Percentiles rank a stretch among this genome's conserved stretches.
phyloP scores from a whole-genome alignment of 2,888 invertebrate species.

The Drosophila neonasuta region DNA sequence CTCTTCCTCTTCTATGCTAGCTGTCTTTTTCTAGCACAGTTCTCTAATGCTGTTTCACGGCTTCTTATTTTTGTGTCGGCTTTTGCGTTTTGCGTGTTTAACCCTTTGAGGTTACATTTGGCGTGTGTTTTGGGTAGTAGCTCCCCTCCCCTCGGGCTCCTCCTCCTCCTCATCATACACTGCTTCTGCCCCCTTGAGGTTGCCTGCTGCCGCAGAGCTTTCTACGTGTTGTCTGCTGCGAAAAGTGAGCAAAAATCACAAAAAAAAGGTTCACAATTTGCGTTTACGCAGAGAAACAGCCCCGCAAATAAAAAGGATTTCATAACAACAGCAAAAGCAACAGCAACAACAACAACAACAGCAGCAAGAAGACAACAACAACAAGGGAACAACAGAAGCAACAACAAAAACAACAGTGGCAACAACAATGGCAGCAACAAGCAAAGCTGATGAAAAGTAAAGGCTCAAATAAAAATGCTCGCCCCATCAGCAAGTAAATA shows the following conservation, averaged over 20 bases:
- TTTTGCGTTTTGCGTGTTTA: constrained; percentile 79
- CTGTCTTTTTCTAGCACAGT: neutral
- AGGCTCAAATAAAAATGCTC: constrained; percentile 69
- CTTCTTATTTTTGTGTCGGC: constrained; percentile 64
- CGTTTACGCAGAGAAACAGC: constrained; percentile 72
- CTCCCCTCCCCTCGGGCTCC: neutral
- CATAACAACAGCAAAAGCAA: constrained; percentile 44
- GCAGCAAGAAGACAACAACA: constrained; percentile 30
- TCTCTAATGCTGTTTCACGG: constrained; percentile 16
- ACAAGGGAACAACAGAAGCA: constrained; percentile 8
- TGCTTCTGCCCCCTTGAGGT: constrained; percentile 5
- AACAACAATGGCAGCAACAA: constrained; percentile 23
- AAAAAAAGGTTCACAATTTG: constrained; percentile 69
- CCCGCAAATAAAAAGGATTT: constrained; percentile 74
- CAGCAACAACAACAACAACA: constrained; percentile 19
- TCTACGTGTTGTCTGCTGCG: constrained; percentile 53
- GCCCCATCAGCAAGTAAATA: constrained; percentile 50
- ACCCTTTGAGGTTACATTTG: constrained; percentile 79
- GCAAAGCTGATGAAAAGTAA: constrained; percentile 70
- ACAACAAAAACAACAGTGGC: constrained; percentile 14
- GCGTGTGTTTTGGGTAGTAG: constrained; percentile 65
- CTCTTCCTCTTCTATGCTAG: neutral
- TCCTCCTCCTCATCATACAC: neutral
- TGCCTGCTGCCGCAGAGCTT: constrained; percentile 21
- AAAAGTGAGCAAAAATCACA: constrained; percentile 56